Conservation (phyloP, 2,797 vertebrate species). For the Liasis olivaceus region DNA sequence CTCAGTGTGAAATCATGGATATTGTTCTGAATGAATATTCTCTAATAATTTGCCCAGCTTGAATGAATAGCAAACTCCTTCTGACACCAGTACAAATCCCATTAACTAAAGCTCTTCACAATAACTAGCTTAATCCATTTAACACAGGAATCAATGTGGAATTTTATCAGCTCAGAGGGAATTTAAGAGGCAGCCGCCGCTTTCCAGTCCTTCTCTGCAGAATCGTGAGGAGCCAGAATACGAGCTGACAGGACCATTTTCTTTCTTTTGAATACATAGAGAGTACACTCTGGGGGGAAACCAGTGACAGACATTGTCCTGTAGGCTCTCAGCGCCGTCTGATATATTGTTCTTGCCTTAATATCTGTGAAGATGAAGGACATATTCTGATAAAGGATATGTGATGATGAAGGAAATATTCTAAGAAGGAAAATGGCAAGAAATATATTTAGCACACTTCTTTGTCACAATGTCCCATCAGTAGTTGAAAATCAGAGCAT, state of each 20-base stretch:
- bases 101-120: conserved; percentile 31
- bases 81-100: neutral
- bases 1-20: conserved; percentile 20
- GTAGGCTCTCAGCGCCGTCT: neutral
- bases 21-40: conserved; percentile 21
- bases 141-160: conserved; percentile 21
- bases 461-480: neutral
- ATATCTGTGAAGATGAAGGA: neutral
- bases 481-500: too few relatives aligned
- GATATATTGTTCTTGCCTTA: neutral
- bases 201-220: neutral
- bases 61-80: conserved; percentile 23
- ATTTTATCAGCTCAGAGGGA: neutral
- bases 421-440: neutral
- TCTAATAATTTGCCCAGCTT: conserved; percentile 31
- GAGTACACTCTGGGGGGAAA: neutral
- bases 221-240: neutral
- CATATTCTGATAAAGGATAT: neutral
- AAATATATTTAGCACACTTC: neutral
- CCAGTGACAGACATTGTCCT: neutral
- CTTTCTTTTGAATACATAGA: neutral
- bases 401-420: neutral
- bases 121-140: conserved; percentile 31
- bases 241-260: neutral
- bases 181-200: too few relatives aligned